Evolutionary conservation across 1,140 invertebrate species (phyloP), one percentile per base, ranked within the genome.

Genomic region (Oryzaephilus surinamensis): DNA sequence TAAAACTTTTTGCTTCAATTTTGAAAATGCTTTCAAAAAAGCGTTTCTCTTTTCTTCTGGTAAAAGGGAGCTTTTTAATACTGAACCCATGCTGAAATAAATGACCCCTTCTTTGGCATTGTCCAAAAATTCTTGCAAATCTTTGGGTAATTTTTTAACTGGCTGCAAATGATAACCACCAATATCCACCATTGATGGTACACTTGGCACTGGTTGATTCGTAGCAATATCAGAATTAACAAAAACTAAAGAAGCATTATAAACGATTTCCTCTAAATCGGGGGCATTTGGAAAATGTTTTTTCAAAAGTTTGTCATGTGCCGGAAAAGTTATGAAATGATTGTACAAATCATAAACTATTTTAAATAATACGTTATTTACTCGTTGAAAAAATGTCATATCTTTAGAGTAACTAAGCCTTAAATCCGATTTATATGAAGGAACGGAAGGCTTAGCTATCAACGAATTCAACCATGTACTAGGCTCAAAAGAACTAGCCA

Each of bases 31-130:
- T n/a, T n/a, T n/a, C n/a, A n/a, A n/a, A n/a, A n/a, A n/a, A n/a
- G n/a, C n/a, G n/a, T n/a, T n/a, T n/a, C n/a, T n/a, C n/a, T n/a
- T n/a, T 43, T 38, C 38, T 23, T 42, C 21, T 5, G 64, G 60
- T 43, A 70, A 48, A 26, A 62, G 53, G 42, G 59, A 52, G 62
- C 65, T 41, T 60, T 64, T 58, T 43, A 70, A 58, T 54, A 62
- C 64, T 27, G 67, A 70, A 24, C 71, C 71, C 37, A 73, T 55
- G 45, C 67, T 71, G 45, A 73, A 71, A 44, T 68, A 70, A n/a
- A n/a, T n/a, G n/a, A n/a, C n/a, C n/a, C n/a, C n/a, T n/a, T n/a
- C n/a, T n/a, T n/a, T n/a, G 3, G 68, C 61, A 0, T 41, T 54
- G 28, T 66, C 63, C 20, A 67, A 33, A 26, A 65, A 67, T 11